Base-by-base conservation (phyloP, 2,888 invertebrate genomes). In the Clitarchus hookeri region DNA sequence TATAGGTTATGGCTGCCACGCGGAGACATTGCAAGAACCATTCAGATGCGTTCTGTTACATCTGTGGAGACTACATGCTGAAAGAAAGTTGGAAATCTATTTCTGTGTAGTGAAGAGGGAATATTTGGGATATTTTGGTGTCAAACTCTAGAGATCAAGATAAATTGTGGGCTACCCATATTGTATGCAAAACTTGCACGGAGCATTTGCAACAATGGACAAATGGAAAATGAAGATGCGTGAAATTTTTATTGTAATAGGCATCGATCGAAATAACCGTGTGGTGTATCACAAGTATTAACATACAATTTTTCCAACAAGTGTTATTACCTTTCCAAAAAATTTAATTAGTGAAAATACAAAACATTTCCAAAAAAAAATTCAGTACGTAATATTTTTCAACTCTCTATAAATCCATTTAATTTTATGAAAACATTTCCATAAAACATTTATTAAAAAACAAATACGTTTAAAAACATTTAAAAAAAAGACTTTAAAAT, bases 141-240 rank as follows among this genome's bases (percentile, higher is more conserved):
- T 65, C n/a, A 65, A 12, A 8, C n/a, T 16, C 6, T 13, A 8
- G 48, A 48, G 48, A 48, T 1, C 48, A 48, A 8, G 48, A 48
- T 48, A 65, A 65, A 23, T 8, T 27, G 27, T 82, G 16, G 36
- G 11, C 27, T 82, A 0, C 82, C 27, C 27, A n/a, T 36, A 27
- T 27, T 82, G 82, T 82, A 36, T 82, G 82, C 36, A 27, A 82
- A 82, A 27, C 4, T 27, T 82, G 82, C 36, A 82, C 27, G 36
- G n/a, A 44, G n/a, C 36, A 82, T 36, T 36, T 1, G 82, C 44
- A 36, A 82, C 82, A 82, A 36, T 36, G 23, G 82, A 82, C 82
- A 8, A 36, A 82, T 82, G 23, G 27, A 48, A 48, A 48, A 48
- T 8, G n/a, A 48, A 48, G 48, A 6, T 48, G 48, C 48, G 6